Conservation (phyloP, 2,113 vertebrate genomes). For the Paraplagusia blochii region DNA sequence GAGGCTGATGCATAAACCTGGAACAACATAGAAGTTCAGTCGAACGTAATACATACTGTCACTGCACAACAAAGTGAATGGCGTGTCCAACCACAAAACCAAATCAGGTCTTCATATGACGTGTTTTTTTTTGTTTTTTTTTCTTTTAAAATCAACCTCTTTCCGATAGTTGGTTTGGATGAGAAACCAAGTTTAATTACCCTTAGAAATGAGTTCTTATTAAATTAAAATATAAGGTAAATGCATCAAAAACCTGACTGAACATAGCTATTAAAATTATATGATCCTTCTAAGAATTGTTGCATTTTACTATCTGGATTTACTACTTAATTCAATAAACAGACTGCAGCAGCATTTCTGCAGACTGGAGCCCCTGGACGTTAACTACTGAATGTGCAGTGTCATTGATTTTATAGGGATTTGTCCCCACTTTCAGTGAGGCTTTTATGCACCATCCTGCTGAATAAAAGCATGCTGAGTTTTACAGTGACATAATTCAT, state of each 20-base stretch:
- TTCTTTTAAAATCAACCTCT: neutral
- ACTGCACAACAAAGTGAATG: neutral
- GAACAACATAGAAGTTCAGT: slow-evolving; percentile 1
- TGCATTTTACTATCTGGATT: slow-evolving; percentile 32
- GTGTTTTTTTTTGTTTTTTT: neutral
- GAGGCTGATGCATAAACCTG: slow-evolving; percentile 90
- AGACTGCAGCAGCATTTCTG: slow-evolving; percentile 26
- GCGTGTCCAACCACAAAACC: neutral
- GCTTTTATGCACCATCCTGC: slow-evolving; percentile 24
- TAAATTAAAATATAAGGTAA: neutral
- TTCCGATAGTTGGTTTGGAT: neutral
- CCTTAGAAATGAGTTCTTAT: neutral
- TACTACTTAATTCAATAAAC: slow-evolving; percentile 44
- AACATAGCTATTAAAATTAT: slow-evolving; percentile 17
- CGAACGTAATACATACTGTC: neutral
- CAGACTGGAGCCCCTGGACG: slow-evolving; percentile 13
- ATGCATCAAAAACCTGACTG: slow-evolving; percentile 12
- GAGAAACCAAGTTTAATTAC: neutral
- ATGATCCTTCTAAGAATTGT: slow-evolving; percentile 16
- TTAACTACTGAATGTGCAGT: slow-evolving; percentile 25
- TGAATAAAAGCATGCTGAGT: slow-evolving; percentile 34
- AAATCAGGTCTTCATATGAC: neutral
- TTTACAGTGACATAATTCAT: slow-evolving; percentile 34
- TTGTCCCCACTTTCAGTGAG: slow-evolving; percentile 5
- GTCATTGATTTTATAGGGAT: slow-evolving; percentile 21